phyloP scores from a whole-genome alignment of 2,113 vertebrate species.

The Notechis scutatus region DNA sequence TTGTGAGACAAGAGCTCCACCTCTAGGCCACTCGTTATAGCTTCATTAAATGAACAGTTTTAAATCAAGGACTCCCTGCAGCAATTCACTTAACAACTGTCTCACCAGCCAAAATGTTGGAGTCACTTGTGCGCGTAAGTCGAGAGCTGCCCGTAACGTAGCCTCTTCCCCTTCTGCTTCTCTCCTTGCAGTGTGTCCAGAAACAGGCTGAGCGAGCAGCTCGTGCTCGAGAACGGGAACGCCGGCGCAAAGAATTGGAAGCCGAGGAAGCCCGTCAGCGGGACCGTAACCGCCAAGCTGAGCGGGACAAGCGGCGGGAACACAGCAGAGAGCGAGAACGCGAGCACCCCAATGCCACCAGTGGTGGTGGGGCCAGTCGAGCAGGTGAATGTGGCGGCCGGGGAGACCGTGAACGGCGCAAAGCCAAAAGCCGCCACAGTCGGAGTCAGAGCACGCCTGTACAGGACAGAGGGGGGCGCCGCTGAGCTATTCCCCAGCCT shows the following conservation, averaged over 20 bases:
- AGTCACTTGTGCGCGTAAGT: too few species aligned
- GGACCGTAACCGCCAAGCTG: conserved; percentile 78
- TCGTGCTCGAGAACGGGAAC: conserved; percentile 81
- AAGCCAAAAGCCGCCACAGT: conserved; percentile 71
- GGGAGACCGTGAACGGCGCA: conserved; percentile 64
- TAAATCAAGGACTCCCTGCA: not conserved
- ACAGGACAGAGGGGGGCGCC: conserved; percentile 81
- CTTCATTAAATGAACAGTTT: not conserved
- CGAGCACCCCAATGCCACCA: conserved; percentile 46
- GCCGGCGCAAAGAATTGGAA: conserved; percentile 84
- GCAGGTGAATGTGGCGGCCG: conserved; percentile 45
- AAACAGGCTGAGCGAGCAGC: conserved; percentile 76
- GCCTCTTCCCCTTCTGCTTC: not conserved
- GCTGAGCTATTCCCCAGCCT: conserved; percentile 38
- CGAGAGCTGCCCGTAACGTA: too few species aligned
- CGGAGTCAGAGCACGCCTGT: conserved; percentile 77
- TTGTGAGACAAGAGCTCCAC: too few species aligned
- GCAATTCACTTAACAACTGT: not conserved
- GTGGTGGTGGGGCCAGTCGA: conserved; percentile 40
- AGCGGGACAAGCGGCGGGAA: conserved; percentile 70
- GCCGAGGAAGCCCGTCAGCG: conserved; percentile 79
- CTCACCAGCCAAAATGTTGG: not conserved
- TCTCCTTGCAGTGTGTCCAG: conserved; percentile 64
- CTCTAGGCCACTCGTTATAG: not conserved
- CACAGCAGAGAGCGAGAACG: conserved; percentile 60